Percentiles rank a stretch among this genome's conserved stretches.
phyloP scores from a whole-genome alignment of 2,113 vertebrate species.

The Tauraco erythrolophus region DNA sequence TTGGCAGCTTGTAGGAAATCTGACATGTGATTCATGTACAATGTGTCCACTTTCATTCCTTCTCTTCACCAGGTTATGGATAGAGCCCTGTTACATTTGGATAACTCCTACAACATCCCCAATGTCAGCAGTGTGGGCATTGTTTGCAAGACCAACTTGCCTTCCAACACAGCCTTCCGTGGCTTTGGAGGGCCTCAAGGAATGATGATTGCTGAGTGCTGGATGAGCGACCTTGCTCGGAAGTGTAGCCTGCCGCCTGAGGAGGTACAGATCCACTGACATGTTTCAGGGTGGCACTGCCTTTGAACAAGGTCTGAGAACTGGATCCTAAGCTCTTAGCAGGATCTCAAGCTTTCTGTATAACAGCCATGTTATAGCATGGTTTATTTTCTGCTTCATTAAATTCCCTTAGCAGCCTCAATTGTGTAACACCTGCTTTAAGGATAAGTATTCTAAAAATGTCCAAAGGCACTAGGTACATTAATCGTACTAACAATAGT shows the following conservation, averaged over 20 bases:
- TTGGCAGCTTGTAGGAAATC: neutral
- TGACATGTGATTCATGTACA: neutral
- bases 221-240: constrained; percentile 87
- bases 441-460: neutral
- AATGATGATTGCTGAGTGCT: constrained; percentile 91
- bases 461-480: neutral
- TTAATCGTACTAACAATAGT: neutral
- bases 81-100: constrained; percentile 91
- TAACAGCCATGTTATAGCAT: neutral
- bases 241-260: constrained; percentile 84
- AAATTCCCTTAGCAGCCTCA: neutral
- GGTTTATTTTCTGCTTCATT: neutral
- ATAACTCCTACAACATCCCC: constrained; percentile 91
- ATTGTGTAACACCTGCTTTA: neutral
- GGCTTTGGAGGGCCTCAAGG: constrained; percentile 95
- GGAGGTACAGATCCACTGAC: constrained; percentile 75
- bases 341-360: neutral
- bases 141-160: constrained; percentile 91
- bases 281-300: neutral
- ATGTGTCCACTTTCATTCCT: neutral
- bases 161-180: constrained; percentile 95
- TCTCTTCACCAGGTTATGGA: constrained; percentile 85
- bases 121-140: constrained; percentile 84
- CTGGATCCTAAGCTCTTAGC: neutral
- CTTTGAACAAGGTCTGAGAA: neutral